A percentile compares a stretch with the other conserved stretches of the same genome.
phyloP scores from a whole-genome alignment of 2,797 vertebrate genomes.

The Myiotriccus ornatus region DNA sequence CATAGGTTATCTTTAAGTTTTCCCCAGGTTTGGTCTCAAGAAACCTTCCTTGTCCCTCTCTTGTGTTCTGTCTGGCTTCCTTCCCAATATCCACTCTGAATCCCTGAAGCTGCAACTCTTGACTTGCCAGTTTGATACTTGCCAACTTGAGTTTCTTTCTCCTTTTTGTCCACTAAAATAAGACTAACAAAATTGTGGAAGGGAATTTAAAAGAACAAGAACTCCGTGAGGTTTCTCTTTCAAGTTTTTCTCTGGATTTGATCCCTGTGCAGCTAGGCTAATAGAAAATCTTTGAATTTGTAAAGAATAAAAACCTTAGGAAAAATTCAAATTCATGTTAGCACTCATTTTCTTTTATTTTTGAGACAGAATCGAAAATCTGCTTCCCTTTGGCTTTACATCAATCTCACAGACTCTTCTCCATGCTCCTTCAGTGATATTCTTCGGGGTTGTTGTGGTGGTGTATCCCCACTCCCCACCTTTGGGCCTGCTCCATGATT shows the following conservation, averaged over 20 bases:
- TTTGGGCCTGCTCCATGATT: background rate
- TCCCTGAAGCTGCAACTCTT: background rate
- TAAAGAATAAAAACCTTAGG: background rate
- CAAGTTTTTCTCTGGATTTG: background rate
- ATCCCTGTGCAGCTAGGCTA: background rate
- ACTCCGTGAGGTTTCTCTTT: background rate
- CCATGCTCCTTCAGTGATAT: background rate
- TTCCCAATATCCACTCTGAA: background rate
- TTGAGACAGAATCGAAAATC: background rate
- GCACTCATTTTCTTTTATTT: background rate
- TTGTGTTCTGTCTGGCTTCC: background rate
- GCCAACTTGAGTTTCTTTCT: background rate
- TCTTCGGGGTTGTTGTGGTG: background rate
- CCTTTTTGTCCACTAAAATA: background rate
- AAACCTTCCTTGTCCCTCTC: background rate
- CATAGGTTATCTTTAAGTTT: background rate
- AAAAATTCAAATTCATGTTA: background rate
- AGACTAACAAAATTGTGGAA: background rate
- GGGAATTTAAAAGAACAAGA: background rate
- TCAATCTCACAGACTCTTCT: background rate
- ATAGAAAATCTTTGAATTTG: background rate
- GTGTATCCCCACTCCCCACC: background rate
- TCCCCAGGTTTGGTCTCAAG: background rate
- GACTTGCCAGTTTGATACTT: background rate
- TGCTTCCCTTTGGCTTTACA: background rate